Evolutionary conservation across 1,140 invertebrate species (phyloP).

Genomic region (Lethocerus indicus): DNA sequence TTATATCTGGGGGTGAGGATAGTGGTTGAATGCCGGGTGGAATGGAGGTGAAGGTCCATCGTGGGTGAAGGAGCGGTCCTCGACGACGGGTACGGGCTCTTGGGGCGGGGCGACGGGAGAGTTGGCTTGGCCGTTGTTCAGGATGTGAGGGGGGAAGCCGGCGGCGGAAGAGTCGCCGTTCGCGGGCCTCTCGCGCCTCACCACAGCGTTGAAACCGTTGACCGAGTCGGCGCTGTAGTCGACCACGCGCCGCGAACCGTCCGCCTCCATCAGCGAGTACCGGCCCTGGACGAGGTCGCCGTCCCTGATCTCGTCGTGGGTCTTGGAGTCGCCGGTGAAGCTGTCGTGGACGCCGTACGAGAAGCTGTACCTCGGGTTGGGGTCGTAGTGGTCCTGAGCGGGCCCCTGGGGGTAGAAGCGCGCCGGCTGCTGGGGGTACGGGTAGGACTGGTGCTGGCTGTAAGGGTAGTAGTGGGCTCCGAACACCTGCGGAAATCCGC

Average conservation of each 20-base stretch:
- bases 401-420: background rate
- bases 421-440: no score
- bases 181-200: no score
- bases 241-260: conserved; percentile 19
- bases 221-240: conserved; percentile 3
- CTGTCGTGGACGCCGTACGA: conserved; percentile 9
- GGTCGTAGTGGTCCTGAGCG: background rate
- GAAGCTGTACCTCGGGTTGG: conserved; percentile 20
- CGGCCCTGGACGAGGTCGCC: background rate
- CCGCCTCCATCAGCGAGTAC: conserved; percentile 1
- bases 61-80: conserved; percentile 12
- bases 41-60: no score
- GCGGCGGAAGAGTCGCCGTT: conserved; percentile 4
- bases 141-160: conserved; percentile 16
- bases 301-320: background rate
- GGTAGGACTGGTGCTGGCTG: conserved; percentile 10
- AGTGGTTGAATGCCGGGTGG: no score
- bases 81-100: conserved; percentile 19
- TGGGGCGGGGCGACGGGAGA: conserved; percentile 22
- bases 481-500: no score
- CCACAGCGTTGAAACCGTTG: background rate
- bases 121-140: no score
- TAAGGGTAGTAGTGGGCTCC: no score
- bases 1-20: no score
- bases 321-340: conserved; percentile 4